Base-by-base conservation (phyloP, 2,113 vertebrate species). In the Burhinus bistriatus region DNA sequence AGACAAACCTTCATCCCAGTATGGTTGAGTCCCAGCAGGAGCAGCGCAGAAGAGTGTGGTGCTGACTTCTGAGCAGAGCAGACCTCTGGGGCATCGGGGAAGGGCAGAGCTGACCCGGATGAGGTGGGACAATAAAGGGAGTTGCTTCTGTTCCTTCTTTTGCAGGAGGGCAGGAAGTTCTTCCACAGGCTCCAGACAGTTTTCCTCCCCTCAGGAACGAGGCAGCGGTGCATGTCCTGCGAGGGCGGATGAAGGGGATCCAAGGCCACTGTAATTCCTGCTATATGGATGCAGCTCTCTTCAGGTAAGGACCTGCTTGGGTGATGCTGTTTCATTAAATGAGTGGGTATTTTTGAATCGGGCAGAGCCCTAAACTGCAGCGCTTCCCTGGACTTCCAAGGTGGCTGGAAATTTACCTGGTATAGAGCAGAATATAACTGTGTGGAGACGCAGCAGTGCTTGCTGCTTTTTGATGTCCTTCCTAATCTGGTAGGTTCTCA, bases 251-350 rank as follows among this genome's bases (percentile, higher is more conserved):
- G 99, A 98, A 95, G 76, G 99, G 99, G 10, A 99, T 99, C 89
- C 99, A 99, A 83, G 99, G 99, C 25, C 99, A 99, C 86, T 99
- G 98, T 38, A 99, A 99, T 97, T 99, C 99, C 92, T 99, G 99
- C 97, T 99, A 99, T 90, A 99, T 99, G 99, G 99, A 99, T 1
- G 97, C 98, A 12, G 97, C 99, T 49, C 99, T 99, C 44, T 99
- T 99, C 96, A 98, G 99, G 99, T 99, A 42, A 70, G 96, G 21
- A 44, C 22, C 45, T 36, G 15, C 61, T 55, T 27, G 65, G 20
- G 30, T 42, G 49, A 8, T 59, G 72, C 16, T 8, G 0, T 18
- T 20, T 47, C 27, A 8, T 54, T 15, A 69, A 83, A 47, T 5
- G 2, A 38, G n/a, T 12, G 5, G 14, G 25, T 11, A 23, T 44